phyloP scores from a whole-genome alignment of 2,113 vertebrate species.

The Peromyscus maniculatus region DNA sequence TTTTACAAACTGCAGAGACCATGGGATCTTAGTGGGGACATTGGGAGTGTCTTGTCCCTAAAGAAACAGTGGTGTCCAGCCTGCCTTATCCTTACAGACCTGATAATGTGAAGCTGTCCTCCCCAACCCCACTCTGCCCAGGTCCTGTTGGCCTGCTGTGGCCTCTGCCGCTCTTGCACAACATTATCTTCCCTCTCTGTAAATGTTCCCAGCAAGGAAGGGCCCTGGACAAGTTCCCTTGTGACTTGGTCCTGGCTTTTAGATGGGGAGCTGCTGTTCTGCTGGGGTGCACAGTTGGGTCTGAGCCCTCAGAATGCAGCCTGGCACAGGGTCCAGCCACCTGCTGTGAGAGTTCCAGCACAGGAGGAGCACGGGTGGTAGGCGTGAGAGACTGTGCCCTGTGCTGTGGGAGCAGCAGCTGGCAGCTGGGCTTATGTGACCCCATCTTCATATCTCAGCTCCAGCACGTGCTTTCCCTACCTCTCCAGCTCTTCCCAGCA shows the following conservation, averaged over 20 bases:
- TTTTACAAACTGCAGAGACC: background rate
- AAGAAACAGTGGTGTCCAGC: background rate
- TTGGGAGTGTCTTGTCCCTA: background rate
- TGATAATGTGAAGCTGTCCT: background rate
- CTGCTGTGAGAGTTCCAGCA: background rate
- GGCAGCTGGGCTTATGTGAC: accelerated
- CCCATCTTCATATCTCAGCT: background rate
- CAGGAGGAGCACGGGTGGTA: background rate
- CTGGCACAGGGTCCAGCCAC: background rate
- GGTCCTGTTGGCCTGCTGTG: background rate
- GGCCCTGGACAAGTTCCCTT: background rate
- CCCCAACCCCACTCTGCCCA: background rate
- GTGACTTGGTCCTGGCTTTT: background rate
- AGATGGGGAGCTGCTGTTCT: constrained; percentile 42
- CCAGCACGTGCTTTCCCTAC: background rate
- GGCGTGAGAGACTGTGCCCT: background rate
- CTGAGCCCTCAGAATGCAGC: accelerated
- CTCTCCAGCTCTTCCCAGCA: background rate
- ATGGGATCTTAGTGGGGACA: background rate
- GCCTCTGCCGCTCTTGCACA: background rate
- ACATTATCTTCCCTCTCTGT: background rate
- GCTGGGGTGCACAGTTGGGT: too few relatives aligned
- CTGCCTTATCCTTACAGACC: background rate
- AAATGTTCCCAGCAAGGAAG: background rate
- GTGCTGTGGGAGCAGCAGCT: background rate